Evolutionary conservation across 2,797 vertebrate genomes (phyloP), one percentile per base, ranked within the genome.

Genomic region (Myoxocephalus aenaeus): DNA sequence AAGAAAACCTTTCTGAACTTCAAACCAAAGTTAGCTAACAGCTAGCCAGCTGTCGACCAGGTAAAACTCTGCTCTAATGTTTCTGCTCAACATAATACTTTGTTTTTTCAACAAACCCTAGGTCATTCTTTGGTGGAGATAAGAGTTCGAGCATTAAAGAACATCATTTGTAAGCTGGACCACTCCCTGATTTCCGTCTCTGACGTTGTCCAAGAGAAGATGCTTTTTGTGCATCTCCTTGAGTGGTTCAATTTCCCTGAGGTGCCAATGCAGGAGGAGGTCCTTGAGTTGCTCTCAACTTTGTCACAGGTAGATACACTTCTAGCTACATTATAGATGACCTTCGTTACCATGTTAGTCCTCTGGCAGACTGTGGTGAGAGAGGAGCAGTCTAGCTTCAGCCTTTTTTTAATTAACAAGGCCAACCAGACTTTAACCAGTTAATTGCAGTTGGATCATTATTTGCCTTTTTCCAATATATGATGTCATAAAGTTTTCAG

Each of bases 191-290:
- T 98, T 40, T 89, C 95, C 0, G 87, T 96, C 36, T 88, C 90
- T 0, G 97, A 98, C 81, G 94, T 99, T 2, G 93, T 97, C 44
- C 96, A 96, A 25, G 97, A 99, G 73, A 95, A 94, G 80, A 89
- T 89, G 0, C 94, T 99, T 64, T 97, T 97, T 71, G 75, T 94
- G 62, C 92, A 91, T 78, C 93, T 99, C 51, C 93, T 99, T 76
- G 95, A 97, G 65, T 99, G 98, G 98, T 99, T 99, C 94, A 98
- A 97, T 89, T 98, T 97, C 83, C 97, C 97, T 0, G 89, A 96
- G 0, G 96, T 96, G 34, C 96, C 97, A 7, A 91, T 97, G 95
- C 95, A 96, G 82, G 96, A 95, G 18, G 96, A 98, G 66, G 95
- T 95, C 11, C 93, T 99, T 36, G 87, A 90, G 73, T 87, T 99